These are phyloP conservation scores for Ceyx cyanopectus DNA, from an alignment of 2,113 vertebrate genomes.

Conservation along the genomic window DNA sequence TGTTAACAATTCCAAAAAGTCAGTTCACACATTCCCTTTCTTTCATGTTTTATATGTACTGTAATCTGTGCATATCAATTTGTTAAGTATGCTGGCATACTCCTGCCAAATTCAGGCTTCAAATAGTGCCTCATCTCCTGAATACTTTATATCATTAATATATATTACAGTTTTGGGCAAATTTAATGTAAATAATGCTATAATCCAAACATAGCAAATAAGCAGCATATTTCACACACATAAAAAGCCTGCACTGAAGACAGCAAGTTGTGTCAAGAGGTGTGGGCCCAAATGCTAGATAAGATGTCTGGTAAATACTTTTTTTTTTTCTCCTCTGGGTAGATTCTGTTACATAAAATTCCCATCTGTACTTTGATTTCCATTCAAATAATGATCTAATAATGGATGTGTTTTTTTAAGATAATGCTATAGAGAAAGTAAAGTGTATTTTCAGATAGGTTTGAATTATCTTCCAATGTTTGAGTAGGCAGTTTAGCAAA, in stretches of 20 bases:
- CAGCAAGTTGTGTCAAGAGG: slow-evolving; percentile 36
- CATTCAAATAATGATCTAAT: slow-evolving; percentile 43
- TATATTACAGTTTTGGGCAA: slow-evolving; percentile 22
- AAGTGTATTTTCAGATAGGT: slow-evolving; percentile 21
- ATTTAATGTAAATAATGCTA: background rate
- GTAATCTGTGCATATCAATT: slow-evolving; percentile 48
- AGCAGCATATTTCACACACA: background rate
- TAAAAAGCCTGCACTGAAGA: slow-evolving; percentile 10
- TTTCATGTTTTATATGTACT: slow-evolving; percentile 42
- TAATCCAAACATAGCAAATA: slow-evolving; percentile 23
- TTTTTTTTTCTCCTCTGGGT: background rate
- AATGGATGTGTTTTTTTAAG: slow-evolving; percentile 38
- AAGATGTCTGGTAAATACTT: slow-evolving; percentile 20
- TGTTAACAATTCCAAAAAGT: slow-evolving; percentile 45
- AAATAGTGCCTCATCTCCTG: background rate
- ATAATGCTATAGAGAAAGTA: background rate
- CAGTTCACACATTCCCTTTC: slow-evolving; percentile 36
- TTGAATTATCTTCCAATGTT: background rate
- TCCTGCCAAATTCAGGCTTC: slow-evolving; percentile 34
- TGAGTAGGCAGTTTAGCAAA: slow-evolving; percentile 42
- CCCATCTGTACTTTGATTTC: slow-evolving; percentile 56
- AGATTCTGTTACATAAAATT: slow-evolving; percentile 44
- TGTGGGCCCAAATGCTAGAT: slow-evolving; percentile 36
- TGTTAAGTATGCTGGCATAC: background rate
- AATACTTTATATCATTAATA: slow-evolving; percentile 23